Base-by-base conservation (phyloP, 2,888 invertebrate genomes). In the Sympetrum striolatum region DNA sequence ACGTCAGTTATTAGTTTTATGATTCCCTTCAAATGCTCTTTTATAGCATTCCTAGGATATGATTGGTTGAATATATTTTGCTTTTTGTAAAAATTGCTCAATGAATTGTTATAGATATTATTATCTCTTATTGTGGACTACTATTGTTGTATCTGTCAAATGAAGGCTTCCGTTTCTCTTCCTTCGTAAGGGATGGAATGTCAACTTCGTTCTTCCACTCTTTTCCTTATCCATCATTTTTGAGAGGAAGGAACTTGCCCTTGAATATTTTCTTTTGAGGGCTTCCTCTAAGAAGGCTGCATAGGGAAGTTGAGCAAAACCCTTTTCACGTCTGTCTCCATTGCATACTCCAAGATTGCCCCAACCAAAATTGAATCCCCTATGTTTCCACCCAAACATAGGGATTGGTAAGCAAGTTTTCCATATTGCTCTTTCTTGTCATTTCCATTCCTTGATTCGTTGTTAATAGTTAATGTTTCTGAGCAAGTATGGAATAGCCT, bases 221-320 rank as follows among this genome's bases (percentile, higher is more conserved):
- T 92, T 92, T 91, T 95, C 95, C 90, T 15, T 14, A 14, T 82
- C 82, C 6, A 44, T 10, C 10, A 44, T 10, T 44, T 44, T 44
- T 44, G 6, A 44, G 44, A 44, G 58, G 82, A 35, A 82, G 31
- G 44, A 8, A 44, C 44, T 12, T 58, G 15, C 5, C 58, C 82
- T 0, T 58, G 82, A 31, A 58, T 35, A 22, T 81, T 92, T 93
- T 0, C 96, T 96, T 15, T 95, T 95, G 92, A 96, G 94, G 1
- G 94, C 94, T 93, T 95, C 95, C 93, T 96, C 96, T 58, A 96
- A 93, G 80, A 95, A 94, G 92, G 94, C 94, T 79, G 96, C 95
- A 93, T 96, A 0, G 96, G 96, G 92, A 95, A 96, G 93, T 96
- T 96, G 80, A 96, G 93, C 82, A 96, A 93, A n/a, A 95, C 95